Evolutionary conservation across 2,113 vertebrate species (phyloP), one percentile per base, ranked within the genome.

Genomic region (Microcebus ravelobensis): DNA sequence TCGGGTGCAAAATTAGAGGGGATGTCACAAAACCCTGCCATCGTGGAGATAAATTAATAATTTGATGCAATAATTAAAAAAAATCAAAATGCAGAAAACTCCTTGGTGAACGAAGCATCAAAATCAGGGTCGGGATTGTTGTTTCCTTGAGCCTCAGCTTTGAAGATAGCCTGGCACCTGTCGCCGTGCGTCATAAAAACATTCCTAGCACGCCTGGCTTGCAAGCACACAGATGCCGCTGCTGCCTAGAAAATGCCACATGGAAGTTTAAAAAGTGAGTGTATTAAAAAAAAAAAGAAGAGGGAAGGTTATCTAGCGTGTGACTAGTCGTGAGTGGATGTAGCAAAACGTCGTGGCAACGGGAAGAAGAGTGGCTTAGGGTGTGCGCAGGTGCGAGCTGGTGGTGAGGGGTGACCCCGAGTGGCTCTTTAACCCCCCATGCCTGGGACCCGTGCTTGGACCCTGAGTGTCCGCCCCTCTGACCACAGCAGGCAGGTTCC

Each of bases 261-360:
- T 18, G 15, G 31, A 36, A 55, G 23, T n/a, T 50, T 68, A 42
- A 67, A 31, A 83, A 52, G 50, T 9, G 61, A 84, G 21, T 17
- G 23, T 45, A 14, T 70, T 70, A 1, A 12, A 89, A 27, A 55
- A 52, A 52, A 57, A 31, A 25, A 20, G n/a, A 7, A 36, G 36
- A 92, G 18, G 5, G 31, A 23, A 71, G 12, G 21, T 12, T 31
- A 2, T 39, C 8, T 1, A 5, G n/a, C 10, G 20, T 13, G 29
- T 42, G 50, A 14, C 6, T 12, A 39, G 39, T 23, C 25, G 48
- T 3, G 2, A 25, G 48, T 13, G 20, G 57, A 36, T 9, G 2
- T 5, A 45, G 45, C 23, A 10, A 12, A n/a, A 65, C 36, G 45
- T 21, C 1, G 1, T 1, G 11, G 55, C 3, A 6, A 2, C 3